phyloP scores from a whole-genome alignment of 2,888 invertebrate species.

The Melieria picta region DNA sequence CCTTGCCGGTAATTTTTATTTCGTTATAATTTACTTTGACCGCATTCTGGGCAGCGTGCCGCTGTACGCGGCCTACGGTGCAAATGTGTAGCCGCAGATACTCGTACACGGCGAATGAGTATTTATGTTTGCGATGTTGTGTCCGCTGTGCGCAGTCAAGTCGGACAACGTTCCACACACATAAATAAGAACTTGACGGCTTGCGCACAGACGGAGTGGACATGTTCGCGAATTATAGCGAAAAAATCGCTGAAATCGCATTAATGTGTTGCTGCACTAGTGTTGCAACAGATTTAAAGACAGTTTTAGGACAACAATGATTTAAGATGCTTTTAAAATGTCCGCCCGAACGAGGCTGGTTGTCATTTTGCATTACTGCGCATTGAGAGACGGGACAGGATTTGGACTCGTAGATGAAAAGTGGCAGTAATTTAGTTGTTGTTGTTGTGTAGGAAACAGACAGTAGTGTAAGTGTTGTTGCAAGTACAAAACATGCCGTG shows the following conservation, averaged over 20 bases:
- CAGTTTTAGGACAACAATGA: not conserved
- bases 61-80: not conserved
- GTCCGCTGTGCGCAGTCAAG: not conserved
- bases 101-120: not conserved
- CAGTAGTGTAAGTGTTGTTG: too few relatives aligned
- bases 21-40: slow-evolving; percentile 42
- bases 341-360: not conserved
- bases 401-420: too few relatives aligned
- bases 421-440: too few relatives aligned
- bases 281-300: slow-evolving; percentile 2
- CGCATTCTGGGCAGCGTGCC: slow-evolving; percentile 42
- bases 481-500: too few relatives aligned
- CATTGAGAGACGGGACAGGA: too few relatives aligned
- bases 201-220: too few relatives aligned
- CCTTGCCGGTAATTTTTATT: slow-evolving; percentile 17
- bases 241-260: too few relatives aligned
- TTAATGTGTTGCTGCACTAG: not conserved
- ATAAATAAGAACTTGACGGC: slow-evolving; percentile 20
- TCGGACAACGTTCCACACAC: slow-evolving; percentile 7
- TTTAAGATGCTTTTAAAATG: slow-evolving; percentile 2
- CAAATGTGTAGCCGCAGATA: too few relatives aligned
- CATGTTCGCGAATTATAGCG: too few relatives aligned
- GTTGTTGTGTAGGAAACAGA: too few relatives aligned
- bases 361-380: too few relatives aligned
- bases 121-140: slow-evolving; percentile 22